Evolutionary conservation across 2,113 vertebrate species (phyloP), one percentile per base, ranked within the genome.

Genomic region (Lampris incognitus): DNA sequence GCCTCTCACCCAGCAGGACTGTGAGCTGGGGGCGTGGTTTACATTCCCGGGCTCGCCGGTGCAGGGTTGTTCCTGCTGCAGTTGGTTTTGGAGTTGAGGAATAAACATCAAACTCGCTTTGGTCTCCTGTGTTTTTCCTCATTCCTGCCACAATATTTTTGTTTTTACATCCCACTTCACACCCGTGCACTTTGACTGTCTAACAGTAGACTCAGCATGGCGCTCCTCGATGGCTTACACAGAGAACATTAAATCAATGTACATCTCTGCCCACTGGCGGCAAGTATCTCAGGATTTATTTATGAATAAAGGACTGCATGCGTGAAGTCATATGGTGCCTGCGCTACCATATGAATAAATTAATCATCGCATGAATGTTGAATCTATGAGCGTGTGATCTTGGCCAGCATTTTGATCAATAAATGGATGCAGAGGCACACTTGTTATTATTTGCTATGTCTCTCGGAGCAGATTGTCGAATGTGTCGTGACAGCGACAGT

Each of bases 261-360:
- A 41, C 6, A 60, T 6, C 9, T 5, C 44, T 65, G 10, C 40
- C 13, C 9, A 59, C 49, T 63, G 58, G 37, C 42, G 24, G 11
- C 57, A 58, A 51, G 9, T 37, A 38, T 67, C 63, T 42, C 48
- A 49, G 24, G 70, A 37, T 38, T 41, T 56, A 42, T 65, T n/a
- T 56, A 58, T 62, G 57, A 81, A 72, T 66, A 48, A 61, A 78
- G 65, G 58, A 41, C 46, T 66, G 59, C 64, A 83, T 64, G 74
- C 73, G 71, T 72, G 55, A 74, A 49, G 49, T 78, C 57, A 61
- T 4, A 78, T 48, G 42, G 41, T 5, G 61, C 69, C 78, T 85
- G 76, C 80, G 69, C 69, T 75, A n/a, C 10, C 48, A 74, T 78
- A 86, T 89, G 38, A 88, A 89, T 86, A 85, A 81, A 72, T 76